phyloP scores from a whole-genome alignment of 1,140 invertebrate genomes.

The Cheumatopsyche charites region DNA sequence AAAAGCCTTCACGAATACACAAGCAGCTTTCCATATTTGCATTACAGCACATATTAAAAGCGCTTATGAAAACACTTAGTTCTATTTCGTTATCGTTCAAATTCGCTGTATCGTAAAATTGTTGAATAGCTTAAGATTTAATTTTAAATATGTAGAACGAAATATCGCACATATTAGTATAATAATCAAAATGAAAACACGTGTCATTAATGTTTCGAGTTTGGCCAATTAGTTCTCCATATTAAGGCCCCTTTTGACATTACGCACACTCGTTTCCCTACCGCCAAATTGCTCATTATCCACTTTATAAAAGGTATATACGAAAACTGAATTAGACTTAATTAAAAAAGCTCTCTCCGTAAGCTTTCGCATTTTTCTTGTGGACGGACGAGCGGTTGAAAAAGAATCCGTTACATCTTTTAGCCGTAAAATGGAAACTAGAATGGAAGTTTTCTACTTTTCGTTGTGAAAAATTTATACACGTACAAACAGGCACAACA shows the following conservation, averaged over 20 bases:
- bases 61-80: too few species aligned
- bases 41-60: too few species aligned
- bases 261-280: background rate
- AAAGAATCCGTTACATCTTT: background rate
- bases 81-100: too few species aligned
- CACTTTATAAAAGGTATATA: constrained; percentile 3
- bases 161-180: background rate
- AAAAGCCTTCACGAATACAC: too few species aligned
- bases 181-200: constrained; percentile 4
- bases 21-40: too few species aligned
- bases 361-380: too few species aligned
- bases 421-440: constrained; percentile 2
- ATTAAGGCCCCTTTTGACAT: background rate
- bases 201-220: constrained; percentile 1
- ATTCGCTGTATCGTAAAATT: too few species aligned
- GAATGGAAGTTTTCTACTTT: background rate
- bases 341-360: too few species aligned
- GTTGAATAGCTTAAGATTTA: too few species aligned
- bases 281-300: constrained; percentile 2
- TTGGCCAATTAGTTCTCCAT: background rate
- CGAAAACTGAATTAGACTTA: too few species aligned
- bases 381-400: too few species aligned
- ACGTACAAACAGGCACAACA: background rate
- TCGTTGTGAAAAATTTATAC: background rate
- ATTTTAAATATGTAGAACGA: too few species aligned